Percentiles rank a stretch among this genome's conserved stretches.
phyloP scores from a whole-genome alignment of 1,140 invertebrate species.

The Heterodera carotae region DNA sequence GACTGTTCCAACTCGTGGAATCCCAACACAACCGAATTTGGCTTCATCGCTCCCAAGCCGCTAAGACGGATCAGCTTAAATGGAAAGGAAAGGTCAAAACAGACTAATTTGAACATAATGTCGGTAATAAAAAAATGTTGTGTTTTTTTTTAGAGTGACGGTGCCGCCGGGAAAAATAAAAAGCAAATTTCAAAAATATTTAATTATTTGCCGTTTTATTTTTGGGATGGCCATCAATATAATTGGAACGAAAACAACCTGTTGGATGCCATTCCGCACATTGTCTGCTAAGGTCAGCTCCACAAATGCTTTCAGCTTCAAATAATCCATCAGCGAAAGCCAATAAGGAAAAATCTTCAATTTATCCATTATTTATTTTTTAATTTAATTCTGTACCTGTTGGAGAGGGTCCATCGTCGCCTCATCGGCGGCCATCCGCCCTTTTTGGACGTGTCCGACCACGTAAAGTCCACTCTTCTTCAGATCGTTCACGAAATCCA shows the following conservation, averaged over 20 bases:
- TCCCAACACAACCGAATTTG: slow-evolving; percentile 72
- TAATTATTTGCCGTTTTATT: too few relatives aligned
- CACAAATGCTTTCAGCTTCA: slow-evolving; percentile 82
- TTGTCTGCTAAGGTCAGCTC: slow-evolving; percentile 84
- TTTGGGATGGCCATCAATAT: too few relatives aligned
- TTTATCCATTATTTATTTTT: neutral
- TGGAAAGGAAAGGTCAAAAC: neutral
- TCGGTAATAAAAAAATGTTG: too few relatives aligned
- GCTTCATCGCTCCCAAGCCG: slow-evolving; percentile 97
- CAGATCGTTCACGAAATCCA: slow-evolving; percentile 95
- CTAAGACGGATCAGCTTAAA: slow-evolving; percentile 77
- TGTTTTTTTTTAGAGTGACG: too few relatives aligned
- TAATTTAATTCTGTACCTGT: slow-evolving; percentile 44
- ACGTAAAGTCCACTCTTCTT: slow-evolving; percentile 84
- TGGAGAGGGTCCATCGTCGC: slow-evolving; percentile 60
- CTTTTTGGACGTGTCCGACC: slow-evolving; percentile 63
- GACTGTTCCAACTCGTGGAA: slow-evolving; percentile 73
- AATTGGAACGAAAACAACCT: slow-evolving; percentile 67
- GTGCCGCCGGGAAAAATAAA: too few relatives aligned
- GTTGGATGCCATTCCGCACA: slow-evolving; percentile 85
- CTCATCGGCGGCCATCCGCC: slow-evolving; percentile 41
- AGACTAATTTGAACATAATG: neutral
- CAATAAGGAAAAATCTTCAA: slow-evolving; percentile 63
- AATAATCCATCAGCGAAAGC: slow-evolving; percentile 62
- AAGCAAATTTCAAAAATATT: too few relatives aligned